Evolutionary conservation across 2,797 vertebrate genomes (phyloP).

Genomic region (Gastrophryne carolinensis): DNA sequence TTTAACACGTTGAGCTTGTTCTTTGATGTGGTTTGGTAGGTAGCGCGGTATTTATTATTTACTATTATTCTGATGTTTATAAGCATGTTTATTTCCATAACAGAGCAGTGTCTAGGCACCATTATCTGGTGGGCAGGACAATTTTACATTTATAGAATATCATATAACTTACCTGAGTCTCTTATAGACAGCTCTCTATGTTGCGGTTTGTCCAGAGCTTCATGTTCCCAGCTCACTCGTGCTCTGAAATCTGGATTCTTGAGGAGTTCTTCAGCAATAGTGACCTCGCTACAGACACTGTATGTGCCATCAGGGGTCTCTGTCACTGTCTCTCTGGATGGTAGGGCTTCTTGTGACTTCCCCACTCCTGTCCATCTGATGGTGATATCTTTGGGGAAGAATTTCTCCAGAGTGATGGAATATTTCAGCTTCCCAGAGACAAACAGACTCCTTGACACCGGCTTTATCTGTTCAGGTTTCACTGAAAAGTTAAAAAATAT

Average conservation of each 20-base stretch:
- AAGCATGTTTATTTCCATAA: no score
- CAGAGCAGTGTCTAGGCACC: no score
- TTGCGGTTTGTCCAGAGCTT: not conserved
- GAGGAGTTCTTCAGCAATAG: conserved; percentile 1
- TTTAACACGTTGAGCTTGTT: no score
- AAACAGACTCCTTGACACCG: not conserved
- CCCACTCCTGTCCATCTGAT: not conserved
- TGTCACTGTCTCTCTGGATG: not conserved
- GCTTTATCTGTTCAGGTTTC: not conserved
- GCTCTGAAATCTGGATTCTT: conserved; percentile 20
- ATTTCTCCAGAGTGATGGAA: not conserved
- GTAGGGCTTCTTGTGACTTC: not conserved
- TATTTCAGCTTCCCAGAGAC: not conserved
- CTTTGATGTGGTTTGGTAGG: no score
- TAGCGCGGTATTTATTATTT: no score
- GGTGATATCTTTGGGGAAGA: conserved; percentile 4
- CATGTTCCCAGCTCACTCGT: conserved; percentile 15
- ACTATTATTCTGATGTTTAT: no score
- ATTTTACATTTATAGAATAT: no score
- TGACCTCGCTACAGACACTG: conserved; percentile 6
- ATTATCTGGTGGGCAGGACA: no score
- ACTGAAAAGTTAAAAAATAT: not conserved
- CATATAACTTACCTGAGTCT: conserved; percentile 2
- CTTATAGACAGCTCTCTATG: conserved; percentile 5
- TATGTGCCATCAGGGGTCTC: not conserved